Conservation (phyloP, 2,888 invertebrate species). For the Dasypolia templi region DNA sequence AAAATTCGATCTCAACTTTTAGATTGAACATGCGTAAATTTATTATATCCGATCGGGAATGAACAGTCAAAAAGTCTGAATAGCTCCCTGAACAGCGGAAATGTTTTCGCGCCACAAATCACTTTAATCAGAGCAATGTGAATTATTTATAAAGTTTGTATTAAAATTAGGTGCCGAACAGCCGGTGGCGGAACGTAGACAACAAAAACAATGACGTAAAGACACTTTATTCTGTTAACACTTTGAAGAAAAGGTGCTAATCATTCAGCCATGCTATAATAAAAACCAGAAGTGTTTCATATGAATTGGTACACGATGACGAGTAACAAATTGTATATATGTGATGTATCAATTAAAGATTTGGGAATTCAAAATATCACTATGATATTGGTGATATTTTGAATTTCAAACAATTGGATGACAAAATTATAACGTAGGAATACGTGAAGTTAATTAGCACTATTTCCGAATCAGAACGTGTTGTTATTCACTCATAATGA, state of each 20-base stretch:
- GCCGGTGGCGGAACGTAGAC: constrained; percentile 21
- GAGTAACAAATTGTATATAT: neutral
- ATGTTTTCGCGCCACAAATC: constrained; percentile 51
- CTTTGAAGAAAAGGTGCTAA: constrained; percentile 66
- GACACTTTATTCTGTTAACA: constrained; percentile 58
- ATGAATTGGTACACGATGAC: constrained; percentile 26
- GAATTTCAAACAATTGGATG: neutral
- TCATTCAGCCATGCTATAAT: constrained; percentile 47
- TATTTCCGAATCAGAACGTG: neutral
- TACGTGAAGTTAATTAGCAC: neutral
- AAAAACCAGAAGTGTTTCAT: constrained; percentile 50
- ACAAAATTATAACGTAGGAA: neutral
- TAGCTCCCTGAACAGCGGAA: constrained; percentile 29
- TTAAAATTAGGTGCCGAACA: constrained; percentile 46
- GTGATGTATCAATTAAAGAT: neutral
- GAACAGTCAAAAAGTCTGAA: constrained; percentile 10
- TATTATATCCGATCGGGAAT: constrained; percentile 52
- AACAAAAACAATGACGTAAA: constrained; percentile 68
- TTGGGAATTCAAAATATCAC: neutral
- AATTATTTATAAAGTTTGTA: constrained; percentile 59
- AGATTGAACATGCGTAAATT: constrained; percentile 47
- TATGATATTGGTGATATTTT: neutral
- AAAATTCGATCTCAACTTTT: constrained; percentile 35
- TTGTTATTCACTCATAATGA: constrained; percentile 15
- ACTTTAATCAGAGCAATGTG: constrained; percentile 48